phyloP scores from a whole-genome alignment of 2,888 invertebrate genomes.

The Hylaea fasciaria region DNA sequence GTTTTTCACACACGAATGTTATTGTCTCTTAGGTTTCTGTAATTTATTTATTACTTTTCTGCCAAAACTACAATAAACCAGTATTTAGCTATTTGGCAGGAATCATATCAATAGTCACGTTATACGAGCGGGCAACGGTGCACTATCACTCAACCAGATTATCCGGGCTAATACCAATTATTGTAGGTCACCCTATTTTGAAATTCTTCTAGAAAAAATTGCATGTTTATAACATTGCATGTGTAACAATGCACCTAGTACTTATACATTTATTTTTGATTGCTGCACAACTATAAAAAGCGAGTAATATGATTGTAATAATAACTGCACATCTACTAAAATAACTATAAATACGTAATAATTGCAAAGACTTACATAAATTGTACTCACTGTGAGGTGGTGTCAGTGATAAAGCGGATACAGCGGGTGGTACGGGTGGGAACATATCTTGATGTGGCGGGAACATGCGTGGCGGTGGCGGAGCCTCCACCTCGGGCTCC shows the following conservation, averaged over 20 bases:
- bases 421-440: slow-evolving; percentile 88
- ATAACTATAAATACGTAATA: slow-evolving; percentile 8
- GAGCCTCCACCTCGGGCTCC: slow-evolving; percentile 78
- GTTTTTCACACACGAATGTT: slow-evolving; percentile 51
- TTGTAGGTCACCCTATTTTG: slow-evolving; percentile 1
- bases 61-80: no score
- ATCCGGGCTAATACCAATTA: slow-evolving; percentile 1
- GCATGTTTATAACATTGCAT: no score
- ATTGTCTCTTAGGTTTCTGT: not conserved
- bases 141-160: not conserved
- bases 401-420: slow-evolving; percentile 90
- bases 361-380: slow-evolving; percentile 28
- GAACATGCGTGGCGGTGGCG: slow-evolving; percentile 84
- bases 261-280: no score
- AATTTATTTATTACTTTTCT: not conserved
- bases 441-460: slow-evolving; percentile 87
- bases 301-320: no score
- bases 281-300: no score
- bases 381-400: slow-evolving; percentile 91
- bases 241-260: no score
- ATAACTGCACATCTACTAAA: not conserved
- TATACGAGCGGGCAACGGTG: not conserved
- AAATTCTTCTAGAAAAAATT: not conserved
- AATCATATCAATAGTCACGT: no score
- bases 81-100: no score